A percentile compares a stretch with the other conserved stretches of the same genome.
Evolutionary conservation across 2,797 vertebrate species (phyloP).

Genomic region (Poeciliopsis turneri): DNA sequence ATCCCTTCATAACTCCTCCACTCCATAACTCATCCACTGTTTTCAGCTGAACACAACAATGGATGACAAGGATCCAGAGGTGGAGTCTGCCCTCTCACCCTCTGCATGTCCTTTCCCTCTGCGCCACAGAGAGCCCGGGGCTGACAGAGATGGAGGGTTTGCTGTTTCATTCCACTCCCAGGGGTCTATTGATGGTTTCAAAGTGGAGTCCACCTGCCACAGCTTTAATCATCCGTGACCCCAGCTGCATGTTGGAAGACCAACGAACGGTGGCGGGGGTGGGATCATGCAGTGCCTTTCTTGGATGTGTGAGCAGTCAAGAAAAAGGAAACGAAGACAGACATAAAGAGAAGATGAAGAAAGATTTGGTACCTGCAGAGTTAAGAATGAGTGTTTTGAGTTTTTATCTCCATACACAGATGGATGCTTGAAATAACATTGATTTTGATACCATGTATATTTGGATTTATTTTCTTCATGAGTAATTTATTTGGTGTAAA

Average conservation of each 20-base stretch:
- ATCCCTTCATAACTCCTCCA: slow-evolving; percentile 28
- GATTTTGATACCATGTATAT: slow-evolving; percentile 34
- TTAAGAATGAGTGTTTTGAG: slow-evolving; percentile 13
- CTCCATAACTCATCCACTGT: not conserved
- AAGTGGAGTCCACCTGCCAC: slow-evolving; percentile 81
- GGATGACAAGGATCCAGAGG: slow-evolving; percentile 36
- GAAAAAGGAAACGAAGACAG: slow-evolving; percentile 22
- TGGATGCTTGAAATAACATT: slow-evolving; percentile 13
- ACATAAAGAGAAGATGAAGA: slow-evolving; percentile 40
- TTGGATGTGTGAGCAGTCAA: slow-evolving; percentile 33
- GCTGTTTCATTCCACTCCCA: slow-evolving; percentile 75
- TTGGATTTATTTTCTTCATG: slow-evolving; percentile 15
- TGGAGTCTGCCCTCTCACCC: slow-evolving; percentile 64
- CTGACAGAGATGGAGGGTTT: slow-evolving; percentile 68
- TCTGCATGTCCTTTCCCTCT: slow-evolving; percentile 47
- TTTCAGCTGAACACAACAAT: slow-evolving; percentile 14
- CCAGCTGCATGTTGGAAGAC: slow-evolving; percentile 64
- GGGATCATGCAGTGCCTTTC: slow-evolving; percentile 36
- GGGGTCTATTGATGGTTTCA: slow-evolving; percentile 80
- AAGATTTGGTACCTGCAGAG: slow-evolving; percentile 37
- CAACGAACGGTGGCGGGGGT: slow-evolving; percentile 40
- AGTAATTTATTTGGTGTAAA: slow-evolving; percentile 49
- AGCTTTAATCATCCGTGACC: slow-evolving; percentile 82
- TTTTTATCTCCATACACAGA: slow-evolving; percentile 11
- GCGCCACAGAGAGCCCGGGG: slow-evolving; percentile 42